phyloP scores from a whole-genome alignment of 2,888 invertebrate species.

The Nasonovia ribisnigri region DNA sequence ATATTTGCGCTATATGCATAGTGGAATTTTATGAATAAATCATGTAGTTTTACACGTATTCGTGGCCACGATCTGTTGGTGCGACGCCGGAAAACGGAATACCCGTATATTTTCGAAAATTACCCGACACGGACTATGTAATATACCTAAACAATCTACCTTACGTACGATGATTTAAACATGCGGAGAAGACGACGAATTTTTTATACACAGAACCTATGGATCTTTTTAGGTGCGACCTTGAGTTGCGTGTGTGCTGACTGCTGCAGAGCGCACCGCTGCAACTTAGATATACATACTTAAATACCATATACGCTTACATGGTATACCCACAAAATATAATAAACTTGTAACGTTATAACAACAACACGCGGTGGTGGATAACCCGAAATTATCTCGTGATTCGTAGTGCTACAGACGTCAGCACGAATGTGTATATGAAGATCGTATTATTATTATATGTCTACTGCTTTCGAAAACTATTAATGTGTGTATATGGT shows the following conservation, averaged over 20 bases:
- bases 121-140: background rate
- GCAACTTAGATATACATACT: background rate
- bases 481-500: background rate
- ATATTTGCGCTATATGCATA: background rate
- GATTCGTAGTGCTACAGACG: background rate
- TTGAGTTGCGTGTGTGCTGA: background rate
- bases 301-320: background rate
- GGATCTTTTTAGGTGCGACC: background rate
- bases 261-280: background rate
- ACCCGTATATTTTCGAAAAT: background rate
- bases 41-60: background rate
- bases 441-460: background rate
- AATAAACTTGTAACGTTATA: background rate
- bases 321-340: background rate
- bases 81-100: background rate
- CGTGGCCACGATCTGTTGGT: background rate
- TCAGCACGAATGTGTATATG: background rate
- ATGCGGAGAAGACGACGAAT: background rate
- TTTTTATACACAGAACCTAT: background rate
- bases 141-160: too few species aligned
- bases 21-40: background rate
- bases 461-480: background rate
- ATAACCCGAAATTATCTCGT: constrained; percentile 46
- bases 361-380: background rate
- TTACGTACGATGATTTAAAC: background rate